A percentile compares a stretch with the other conserved stretches of the same genome.
These are phyloP conservation scores for Zapornia atra DNA, from an alignment of 2,113 vertebrate species.

Conservation along the genomic window DNA sequence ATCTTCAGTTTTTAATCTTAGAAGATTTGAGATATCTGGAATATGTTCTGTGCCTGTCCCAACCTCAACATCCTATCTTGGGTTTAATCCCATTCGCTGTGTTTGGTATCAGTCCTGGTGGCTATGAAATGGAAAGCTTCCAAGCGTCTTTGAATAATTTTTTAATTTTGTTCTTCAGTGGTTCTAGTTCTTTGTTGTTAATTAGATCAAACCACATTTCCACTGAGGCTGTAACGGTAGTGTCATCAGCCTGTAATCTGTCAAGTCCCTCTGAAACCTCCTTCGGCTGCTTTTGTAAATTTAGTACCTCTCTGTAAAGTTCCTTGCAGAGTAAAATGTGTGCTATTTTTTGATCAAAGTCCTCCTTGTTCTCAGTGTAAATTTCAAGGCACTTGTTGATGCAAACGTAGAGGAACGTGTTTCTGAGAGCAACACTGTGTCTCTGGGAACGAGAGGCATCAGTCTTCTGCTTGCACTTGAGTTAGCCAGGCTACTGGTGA, in stretches of 20 bases:
- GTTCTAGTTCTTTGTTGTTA: constrained; percentile 62
- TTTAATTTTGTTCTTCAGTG: constrained; percentile 64
- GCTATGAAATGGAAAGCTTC: constrained; percentile 51
- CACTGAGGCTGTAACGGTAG: constrained; percentile 36
- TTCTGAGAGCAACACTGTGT: not conserved
- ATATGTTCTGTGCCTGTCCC: not conserved
- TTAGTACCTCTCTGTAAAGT: constrained; percentile 57
- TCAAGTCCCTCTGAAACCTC: constrained; percentile 60
- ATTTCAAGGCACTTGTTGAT: constrained; percentile 56
- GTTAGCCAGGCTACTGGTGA: not conserved
- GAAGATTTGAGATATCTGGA: not conserved
- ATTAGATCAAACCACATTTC: constrained; percentile 68
- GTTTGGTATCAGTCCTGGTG: not conserved
- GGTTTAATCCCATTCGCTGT: constrained; percentile 7
- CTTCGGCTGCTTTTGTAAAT: constrained; percentile 60
- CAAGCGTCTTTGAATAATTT: constrained; percentile 49
- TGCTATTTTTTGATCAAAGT: constrained; percentile 61
- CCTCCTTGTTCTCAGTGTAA: constrained; percentile 37
- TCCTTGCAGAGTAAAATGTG: constrained; percentile 47
- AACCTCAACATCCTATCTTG: not conserved
- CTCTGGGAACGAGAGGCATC: not conserved
- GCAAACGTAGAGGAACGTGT: not conserved
- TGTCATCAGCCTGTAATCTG: constrained; percentile 67
- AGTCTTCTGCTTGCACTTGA: not conserved
- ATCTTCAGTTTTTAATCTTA: constrained; percentile 1